Conservation (phyloP, 2,113 vertebrate genomes). For the Nestor notabilis region DNA sequence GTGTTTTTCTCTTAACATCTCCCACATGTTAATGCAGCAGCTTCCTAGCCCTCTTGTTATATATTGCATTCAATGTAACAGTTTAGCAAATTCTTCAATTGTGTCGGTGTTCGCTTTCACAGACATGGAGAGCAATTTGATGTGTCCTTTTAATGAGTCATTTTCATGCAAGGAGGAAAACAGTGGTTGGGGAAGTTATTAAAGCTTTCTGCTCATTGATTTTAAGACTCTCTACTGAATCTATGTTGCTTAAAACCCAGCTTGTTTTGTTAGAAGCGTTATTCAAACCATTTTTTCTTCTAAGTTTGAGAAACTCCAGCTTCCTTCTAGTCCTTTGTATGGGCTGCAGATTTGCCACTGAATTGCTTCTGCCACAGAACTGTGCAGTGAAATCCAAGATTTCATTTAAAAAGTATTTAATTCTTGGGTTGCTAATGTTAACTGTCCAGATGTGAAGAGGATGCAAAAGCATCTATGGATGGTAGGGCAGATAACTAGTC, state of each 20-base stretch:
- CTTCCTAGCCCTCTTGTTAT: conserved; percentile 11
- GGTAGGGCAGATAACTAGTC: not conserved
- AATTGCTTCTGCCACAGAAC: not conserved
- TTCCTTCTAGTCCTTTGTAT: not conserved
- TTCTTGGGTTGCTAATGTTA: not conserved
- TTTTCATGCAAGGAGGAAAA: conserved; percentile 12
- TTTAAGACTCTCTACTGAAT: conserved; percentile 21
- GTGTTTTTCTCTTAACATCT: conserved; percentile 31
- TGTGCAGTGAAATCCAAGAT: not conserved
- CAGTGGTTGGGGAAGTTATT: conserved; percentile 27
- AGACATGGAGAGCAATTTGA: conserved; percentile 10
- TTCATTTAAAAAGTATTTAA: not conserved
- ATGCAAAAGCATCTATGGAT: not conserved
- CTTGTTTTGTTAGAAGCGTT: not conserved
- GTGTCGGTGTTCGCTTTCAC: not conserved
- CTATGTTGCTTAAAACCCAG: not conserved
- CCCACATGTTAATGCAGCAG: not conserved
- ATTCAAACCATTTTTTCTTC: not conserved
- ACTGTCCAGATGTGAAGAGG: not conserved
- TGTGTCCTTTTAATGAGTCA: conserved; percentile 32
- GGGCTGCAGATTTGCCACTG: not conserved
- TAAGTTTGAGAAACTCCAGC: not conserved
- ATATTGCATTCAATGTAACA: not conserved
- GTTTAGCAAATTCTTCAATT: conserved; percentile 15
- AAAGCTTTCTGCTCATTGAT: conserved; percentile 20